Evolutionary conservation across 2,888 invertebrate species (phyloP).

Genomic region (Callinectes sapidus): DNA sequence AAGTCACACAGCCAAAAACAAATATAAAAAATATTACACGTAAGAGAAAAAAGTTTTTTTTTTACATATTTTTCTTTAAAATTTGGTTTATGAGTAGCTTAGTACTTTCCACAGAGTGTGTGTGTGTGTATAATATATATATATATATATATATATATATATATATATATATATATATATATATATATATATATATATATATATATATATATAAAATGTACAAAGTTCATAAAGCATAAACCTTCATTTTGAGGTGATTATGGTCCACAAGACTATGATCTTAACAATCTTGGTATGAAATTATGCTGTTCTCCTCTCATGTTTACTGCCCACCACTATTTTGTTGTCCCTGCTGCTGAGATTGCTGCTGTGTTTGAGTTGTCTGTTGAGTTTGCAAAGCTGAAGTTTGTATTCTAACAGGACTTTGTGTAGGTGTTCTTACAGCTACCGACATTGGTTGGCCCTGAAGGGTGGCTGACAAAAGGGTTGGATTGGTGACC

Average conservation of each 20-base stretch:
- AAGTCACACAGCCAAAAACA: no score
- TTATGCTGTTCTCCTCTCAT: background rate
- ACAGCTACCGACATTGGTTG: conserved; percentile 78
- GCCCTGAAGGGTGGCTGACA: conserved; percentile 63
- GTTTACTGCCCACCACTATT: conserved; percentile 38
- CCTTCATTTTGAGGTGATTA: conserved; percentile 24
- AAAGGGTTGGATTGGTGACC: conserved; percentile 57
- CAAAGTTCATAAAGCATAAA: background rate
- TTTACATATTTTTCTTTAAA: no score
- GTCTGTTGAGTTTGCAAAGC: conserved; percentile 63
- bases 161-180: conserved; percentile 50
- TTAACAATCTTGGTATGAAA: background rate
- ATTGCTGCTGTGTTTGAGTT: conserved; percentile 62
- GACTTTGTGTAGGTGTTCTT: conserved; percentile 73
- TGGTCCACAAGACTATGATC: background rate
- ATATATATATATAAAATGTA: conserved; percentile 2
- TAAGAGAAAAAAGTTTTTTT: no score
- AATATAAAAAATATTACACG: no score
- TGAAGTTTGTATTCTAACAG: conserved; percentile 69
- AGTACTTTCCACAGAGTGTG: background rate
- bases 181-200: conserved; percentile 44
- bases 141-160: conserved; percentile 49
- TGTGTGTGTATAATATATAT: background rate
- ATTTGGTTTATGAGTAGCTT: no score
- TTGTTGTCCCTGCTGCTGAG: conserved; percentile 39